phyloP scores from a whole-genome alignment of 1,140 invertebrate genomes.

The Nasonia vitripennis region DNA sequence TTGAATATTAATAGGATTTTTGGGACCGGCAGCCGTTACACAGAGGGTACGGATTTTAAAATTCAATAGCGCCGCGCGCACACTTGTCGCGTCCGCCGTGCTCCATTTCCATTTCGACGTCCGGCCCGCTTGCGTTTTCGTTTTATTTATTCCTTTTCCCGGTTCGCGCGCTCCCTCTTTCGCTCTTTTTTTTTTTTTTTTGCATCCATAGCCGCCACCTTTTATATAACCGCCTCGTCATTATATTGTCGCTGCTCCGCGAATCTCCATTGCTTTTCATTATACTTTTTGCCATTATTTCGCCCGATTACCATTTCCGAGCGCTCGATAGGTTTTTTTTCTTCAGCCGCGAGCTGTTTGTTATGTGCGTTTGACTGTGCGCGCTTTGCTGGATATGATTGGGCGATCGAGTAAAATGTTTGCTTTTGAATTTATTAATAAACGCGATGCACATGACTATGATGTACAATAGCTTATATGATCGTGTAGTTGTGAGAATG shows the following conservation, averaged over 20 bases:
- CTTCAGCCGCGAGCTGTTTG: too few relatives aligned
- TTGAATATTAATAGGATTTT: conserved; percentile 42
- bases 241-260: neutral
- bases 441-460: too few relatives aligned
- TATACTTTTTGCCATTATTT: conserved; percentile 8
- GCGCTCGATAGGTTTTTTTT: neutral
- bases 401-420: too few relatives aligned
- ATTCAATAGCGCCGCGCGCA: conserved; percentile 30
- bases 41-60: conserved; percentile 25
- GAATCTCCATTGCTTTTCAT: conserved; percentile 7
- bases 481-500: too few relatives aligned
- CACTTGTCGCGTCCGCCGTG: neutral
- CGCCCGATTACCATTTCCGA: neutral
- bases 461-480: too few relatives aligned
- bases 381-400: neutral
- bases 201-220: neutral
- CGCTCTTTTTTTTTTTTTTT: neutral
- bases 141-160: conserved; percentile 20
- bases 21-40: neutral
- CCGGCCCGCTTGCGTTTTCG: neutral
- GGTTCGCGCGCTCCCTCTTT: neutral
- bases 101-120: conserved; percentile 22
- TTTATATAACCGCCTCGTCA: conserved; percentile 1
- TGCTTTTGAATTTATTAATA: too few relatives aligned
- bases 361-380: neutral